phyloP scores from a whole-genome alignment of 2,797 vertebrate genomes.

The Typhlichthys subterraneus region DNA sequence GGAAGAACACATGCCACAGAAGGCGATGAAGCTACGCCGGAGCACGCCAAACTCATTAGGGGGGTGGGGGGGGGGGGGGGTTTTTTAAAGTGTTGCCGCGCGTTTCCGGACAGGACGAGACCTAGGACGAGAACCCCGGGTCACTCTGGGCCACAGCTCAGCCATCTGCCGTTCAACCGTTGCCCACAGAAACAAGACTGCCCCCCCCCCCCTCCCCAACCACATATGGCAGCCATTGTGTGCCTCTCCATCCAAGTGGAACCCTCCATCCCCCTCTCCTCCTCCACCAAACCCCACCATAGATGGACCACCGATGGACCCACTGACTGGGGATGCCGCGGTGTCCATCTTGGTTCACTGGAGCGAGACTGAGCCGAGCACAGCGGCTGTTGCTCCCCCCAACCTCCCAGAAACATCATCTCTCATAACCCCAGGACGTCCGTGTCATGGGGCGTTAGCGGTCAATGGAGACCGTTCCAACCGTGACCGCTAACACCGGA shows the following conservation, averaged over 20 bases:
- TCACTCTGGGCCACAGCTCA: conserved; percentile 37
- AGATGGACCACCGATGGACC: no score
- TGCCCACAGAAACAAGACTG: not conserved
- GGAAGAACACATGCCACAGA: conserved; percentile 4
- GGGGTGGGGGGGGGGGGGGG: not conserved
- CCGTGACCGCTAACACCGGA: no score
- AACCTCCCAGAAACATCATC: no score
- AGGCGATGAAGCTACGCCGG: conserved; percentile 39
- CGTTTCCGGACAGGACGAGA: conserved; percentile 26
- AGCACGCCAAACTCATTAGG: conserved; percentile 20
- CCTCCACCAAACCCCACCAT: not conserved
- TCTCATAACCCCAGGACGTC: no score
- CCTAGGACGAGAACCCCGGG: conserved; percentile 3
- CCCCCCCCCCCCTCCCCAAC: not conserved
- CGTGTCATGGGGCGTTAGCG: no score
- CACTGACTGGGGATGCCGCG: not conserved
- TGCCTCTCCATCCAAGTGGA: conserved; percentile 40
- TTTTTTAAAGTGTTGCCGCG: conserved; percentile 15
- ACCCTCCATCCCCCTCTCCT: conserved; percentile 15
- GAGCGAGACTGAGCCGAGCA: no score
- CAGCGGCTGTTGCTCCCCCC: no score
- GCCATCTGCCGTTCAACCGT: conserved; percentile 57
- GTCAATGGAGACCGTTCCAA: no score
- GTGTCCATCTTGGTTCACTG: not conserved
- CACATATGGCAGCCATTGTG: conserved; percentile 9